These are phyloP conservation scores for Rhinatrema bivittatum DNA, from an alignment of 2,797 vertebrate genomes.

Conservation along the genomic window DNA sequence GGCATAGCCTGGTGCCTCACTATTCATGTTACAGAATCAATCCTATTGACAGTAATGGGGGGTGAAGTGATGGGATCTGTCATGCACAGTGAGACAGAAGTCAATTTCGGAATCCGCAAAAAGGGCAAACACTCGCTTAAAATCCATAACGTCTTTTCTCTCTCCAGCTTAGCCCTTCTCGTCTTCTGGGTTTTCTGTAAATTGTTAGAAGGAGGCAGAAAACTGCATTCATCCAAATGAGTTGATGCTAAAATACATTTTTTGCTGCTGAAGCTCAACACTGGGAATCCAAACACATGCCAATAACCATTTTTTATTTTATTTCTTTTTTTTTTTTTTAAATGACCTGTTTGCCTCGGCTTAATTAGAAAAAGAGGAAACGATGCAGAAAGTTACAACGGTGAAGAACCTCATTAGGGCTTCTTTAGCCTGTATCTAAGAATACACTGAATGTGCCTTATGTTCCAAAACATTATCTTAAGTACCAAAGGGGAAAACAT, in stretches of 20 bases:
- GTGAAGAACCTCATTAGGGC: constrained; percentile 8
- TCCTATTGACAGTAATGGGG: background rate
- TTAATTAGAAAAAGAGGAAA: constrained; percentile 22
- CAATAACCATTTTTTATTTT: too few relatives aligned
- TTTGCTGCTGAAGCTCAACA: too few relatives aligned
- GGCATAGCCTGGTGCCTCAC: background rate
- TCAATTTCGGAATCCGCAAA: background rate
- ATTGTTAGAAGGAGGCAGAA: too few relatives aligned
- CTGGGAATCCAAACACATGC: too few relatives aligned
- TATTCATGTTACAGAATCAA: background rate
- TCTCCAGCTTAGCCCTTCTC: too few relatives aligned
- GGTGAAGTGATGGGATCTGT: background rate
- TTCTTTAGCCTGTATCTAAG: constrained; percentile 5
- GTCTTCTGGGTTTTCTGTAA: too few relatives aligned
- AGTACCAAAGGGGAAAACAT: constrained; percentile 19
- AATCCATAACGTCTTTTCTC: background rate
- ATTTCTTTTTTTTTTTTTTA: too few relatives aligned
- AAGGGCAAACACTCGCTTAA: constrained; percentile 1
- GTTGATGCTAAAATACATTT: too few relatives aligned
- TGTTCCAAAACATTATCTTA: constrained; percentile 1
- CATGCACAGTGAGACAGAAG: background rate
- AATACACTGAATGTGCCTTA: constrained; percentile 3
- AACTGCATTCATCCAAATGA: too few relatives aligned
- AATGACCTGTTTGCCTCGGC: constrained; percentile 4
- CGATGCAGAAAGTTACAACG: constrained; percentile 12